These are phyloP conservation scores for Glaucomys volans DNA, from an alignment of 2,113 vertebrate species.

Conservation along the genomic window DNA sequence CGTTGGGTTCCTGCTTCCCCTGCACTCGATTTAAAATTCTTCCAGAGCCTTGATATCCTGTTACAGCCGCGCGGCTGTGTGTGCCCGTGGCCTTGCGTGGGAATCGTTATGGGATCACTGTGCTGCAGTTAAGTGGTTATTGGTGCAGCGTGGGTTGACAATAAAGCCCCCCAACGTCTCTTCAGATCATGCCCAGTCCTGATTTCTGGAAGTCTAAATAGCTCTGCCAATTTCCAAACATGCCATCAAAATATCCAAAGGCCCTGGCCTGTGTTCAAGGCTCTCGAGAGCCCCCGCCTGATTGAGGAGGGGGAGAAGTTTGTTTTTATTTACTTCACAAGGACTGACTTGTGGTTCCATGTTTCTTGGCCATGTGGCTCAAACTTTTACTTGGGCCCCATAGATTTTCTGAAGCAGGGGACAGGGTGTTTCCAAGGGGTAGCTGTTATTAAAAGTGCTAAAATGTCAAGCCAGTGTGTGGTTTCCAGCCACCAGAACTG, in stretches of 20 bases:
- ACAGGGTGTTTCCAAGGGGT: neutral
- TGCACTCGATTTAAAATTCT: conserved; percentile 49
- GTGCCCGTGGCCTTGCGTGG: conserved; percentile 48
- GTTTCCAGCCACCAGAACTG: neutral
- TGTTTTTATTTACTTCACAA: neutral
- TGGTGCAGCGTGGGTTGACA: conserved; percentile 62
- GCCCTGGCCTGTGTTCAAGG: neutral
- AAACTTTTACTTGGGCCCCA: neutral
- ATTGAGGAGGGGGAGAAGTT: neutral
- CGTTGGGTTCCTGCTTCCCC: conserved; percentile 23
- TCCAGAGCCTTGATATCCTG: conserved; percentile 53
- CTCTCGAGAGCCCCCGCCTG: neutral
- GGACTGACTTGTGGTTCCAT: neutral
- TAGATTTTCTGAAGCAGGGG: neutral
- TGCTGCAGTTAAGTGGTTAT: conserved; percentile 68
- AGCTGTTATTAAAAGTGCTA: conserved; percentile 65
- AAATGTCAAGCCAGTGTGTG: conserved; percentile 74
- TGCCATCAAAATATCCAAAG: neutral
- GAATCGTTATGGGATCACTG: conserved; percentile 70
- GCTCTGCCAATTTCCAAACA: neutral
- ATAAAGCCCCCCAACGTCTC: conserved; percentile 73
- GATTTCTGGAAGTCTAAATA: neutral
- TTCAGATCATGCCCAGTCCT: conserved; percentile 32
- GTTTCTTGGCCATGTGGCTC: neutral
- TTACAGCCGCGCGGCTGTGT: neutral